These are phyloP conservation scores for Anthonomus grandis DNA, from an alignment of 1,140 invertebrate genomes.

Conservation along the genomic window DNA sequence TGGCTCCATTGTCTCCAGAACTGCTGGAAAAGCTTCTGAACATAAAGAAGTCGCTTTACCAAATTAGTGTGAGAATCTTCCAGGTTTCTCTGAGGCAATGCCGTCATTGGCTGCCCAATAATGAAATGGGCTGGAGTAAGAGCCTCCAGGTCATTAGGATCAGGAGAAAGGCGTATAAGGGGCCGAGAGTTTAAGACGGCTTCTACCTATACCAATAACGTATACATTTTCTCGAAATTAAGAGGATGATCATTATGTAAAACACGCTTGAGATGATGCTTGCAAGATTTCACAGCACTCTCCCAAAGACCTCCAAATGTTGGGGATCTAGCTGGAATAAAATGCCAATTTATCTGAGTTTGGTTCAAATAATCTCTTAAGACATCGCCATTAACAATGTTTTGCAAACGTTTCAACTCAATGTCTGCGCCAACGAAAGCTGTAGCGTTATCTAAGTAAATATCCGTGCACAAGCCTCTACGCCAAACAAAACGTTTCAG, in stretches of 20 bases:
- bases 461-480: background rate
- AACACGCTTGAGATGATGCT: slow-evolving; percentile 27
- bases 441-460: slow-evolving; percentile 24
- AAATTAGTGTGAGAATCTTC: too few relatives aligned
- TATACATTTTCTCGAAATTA: slow-evolving; percentile 3
- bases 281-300: background rate
- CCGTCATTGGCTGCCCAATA: too few relatives aligned
- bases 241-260: background rate
- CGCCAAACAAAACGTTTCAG: slow-evolving; percentile 7
- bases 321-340: slow-evolving; percentile 27
- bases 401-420: slow-evolving; percentile 8
- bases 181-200: too few relatives aligned
- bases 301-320: slow-evolving; percentile 32
- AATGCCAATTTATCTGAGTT: slow-evolving; percentile 28
- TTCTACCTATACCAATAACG: slow-evolving; percentile 2
- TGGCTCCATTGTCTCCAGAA: too few relatives aligned
- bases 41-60: too few relatives aligned
- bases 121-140: too few relatives aligned
- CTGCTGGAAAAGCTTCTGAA: too few relatives aligned
- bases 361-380: background rate
- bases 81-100: too few relatives aligned
- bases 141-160: too few relatives aligned
- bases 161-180: too few relatives aligned
- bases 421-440: slow-evolving; percentile 20
- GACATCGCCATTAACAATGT: background rate